Evolutionary conservation across 2,888 invertebrate genomes (phyloP), one percentile per base, ranked within the genome.

Genomic region (Portevinia maculata): DNA sequence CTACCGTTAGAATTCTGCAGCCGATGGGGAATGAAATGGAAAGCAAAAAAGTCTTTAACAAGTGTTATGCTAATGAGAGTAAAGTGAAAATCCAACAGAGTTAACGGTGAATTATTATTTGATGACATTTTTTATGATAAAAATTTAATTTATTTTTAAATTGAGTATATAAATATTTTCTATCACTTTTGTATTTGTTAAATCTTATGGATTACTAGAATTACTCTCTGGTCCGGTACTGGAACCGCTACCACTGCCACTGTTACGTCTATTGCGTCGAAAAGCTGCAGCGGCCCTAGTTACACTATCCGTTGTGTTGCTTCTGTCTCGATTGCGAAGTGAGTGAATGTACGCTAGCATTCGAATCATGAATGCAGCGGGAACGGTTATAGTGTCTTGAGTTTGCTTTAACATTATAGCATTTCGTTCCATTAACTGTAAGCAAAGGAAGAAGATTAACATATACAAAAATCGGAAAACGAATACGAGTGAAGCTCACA

Each of bases 371-470:
- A 96, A 96, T 60, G 95, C 94, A 15, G 96, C 96, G 32, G 97
- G 96, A 65, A 97, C 96, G 24, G 96, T 96, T 83, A 97, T 95
- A 1, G 96, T 97, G 88, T 96, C 96, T 89, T 94, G 93, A 15
- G 96, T 96, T 91, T 96, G 96, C 90, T 96, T 95, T 86, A 96
- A 90, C 96, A 97, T 96, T 46, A 95, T 92, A 84, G 94, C 94
- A 90, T 97, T 97, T 59, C 95, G 92, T 88, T 93, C 92, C 87
- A 95, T 94, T 74, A 96, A 91, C 96, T 96, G 28, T 53, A 78
- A 71, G 19, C 46, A 34, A 17, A 34, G 19, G 19, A 44, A 71
- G 11, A n/a, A 19, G 13, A 39, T 53, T 8, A 32, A 24, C n/a
- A 15, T 17, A 21, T 3, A 44, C 0, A 44, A 0, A 19, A 44